These are phyloP conservation scores for Mesocentrotus franciscanus DNA, from an alignment of 53 echinoderm and acorn worm genomes.

Conservation along the genomic window DNA sequence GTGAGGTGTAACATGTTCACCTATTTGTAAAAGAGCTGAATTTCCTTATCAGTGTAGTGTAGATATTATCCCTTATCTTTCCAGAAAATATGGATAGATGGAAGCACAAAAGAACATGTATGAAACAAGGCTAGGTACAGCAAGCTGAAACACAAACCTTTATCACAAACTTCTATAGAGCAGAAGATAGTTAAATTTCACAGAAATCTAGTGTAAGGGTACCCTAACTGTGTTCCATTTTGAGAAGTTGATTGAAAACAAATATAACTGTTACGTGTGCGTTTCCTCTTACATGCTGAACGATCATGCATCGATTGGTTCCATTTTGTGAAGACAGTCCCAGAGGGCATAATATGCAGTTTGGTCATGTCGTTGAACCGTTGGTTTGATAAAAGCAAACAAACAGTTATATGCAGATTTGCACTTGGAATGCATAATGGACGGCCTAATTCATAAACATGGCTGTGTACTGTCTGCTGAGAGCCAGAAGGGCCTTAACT, in stretches of 20 bases:
- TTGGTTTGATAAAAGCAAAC: not conserved
- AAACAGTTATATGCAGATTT: not conserved
- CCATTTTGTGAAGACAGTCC: not conserved
- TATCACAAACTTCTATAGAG: no score
- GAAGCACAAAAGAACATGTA: no score
- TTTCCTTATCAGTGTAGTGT: not conserved
- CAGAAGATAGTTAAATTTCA: no score
- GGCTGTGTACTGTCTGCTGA: not conserved
- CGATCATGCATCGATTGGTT: not conserved
- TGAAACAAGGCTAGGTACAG: no score
- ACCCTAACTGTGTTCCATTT: no score
- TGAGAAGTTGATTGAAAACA: not conserved
- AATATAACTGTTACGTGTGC: not conserved
- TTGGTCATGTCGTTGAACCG: not conserved
- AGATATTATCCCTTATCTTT: no score
- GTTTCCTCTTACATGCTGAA: not conserved
- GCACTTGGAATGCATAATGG: not conserved
- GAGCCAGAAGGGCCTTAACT: not conserved
- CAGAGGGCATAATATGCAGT: not conserved
- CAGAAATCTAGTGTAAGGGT: no score
- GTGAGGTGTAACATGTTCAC: not conserved
- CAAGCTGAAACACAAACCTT: no score
- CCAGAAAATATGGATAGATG: no score
- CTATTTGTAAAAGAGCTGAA: not conserved
- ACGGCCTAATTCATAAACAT: not conserved